Evolutionary conservation across 2,113 vertebrate genomes (phyloP), one percentile per base, ranked within the genome.

Genomic region (Onychostruthus taczanowskii): DNA sequence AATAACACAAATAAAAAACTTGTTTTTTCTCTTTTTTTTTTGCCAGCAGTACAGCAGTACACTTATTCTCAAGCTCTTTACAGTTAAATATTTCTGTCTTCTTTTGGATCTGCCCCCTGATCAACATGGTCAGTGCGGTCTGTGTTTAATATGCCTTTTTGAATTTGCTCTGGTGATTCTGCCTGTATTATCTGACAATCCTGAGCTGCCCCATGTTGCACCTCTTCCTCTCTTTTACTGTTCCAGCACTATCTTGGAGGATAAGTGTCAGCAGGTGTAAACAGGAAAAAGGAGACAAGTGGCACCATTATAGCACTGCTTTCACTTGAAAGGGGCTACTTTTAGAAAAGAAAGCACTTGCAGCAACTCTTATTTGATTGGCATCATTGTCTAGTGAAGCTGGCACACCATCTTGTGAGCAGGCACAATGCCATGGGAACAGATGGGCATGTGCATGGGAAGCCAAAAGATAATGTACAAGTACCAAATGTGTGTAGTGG

Each of bases 401-500:
- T 98, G 97, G 97, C 96, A 95, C 93, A 84, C 89, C 90, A 97
- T 78, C 92, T 91, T 89, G 67, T 92, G 77, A 97, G 92, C 97
- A 94, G 97, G 97, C 97, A 95, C 53, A 55, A 70, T 90, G 96
- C 97, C 98, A 97, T 95, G 49, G 4, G 14, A 61, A 94, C 97
- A 98, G 97, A 98, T 97, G 97, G 97, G 87, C 88, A 88, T 86
- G 20, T 70, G 88, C 94, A 94, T 90, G 94, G 95, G 93, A 91
- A 93, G 97, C 96, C 98, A 98, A 95, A 93, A 96, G 96, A 97
- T 97, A 97, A 97, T 94, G 91, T 87, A 93, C 84, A 88, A 98
- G 95, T 94, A 98, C 96, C 97, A 97, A 96, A 97, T 95, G 94
- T 95, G 96, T 97, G 96, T 93, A 83, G 88, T 84, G 30, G 77